Evolutionary conservation across 2,888 invertebrate genomes (phyloP), one percentile per base, ranked within the genome.

Genomic region (Parapristionchus giblindavisi): DNA sequence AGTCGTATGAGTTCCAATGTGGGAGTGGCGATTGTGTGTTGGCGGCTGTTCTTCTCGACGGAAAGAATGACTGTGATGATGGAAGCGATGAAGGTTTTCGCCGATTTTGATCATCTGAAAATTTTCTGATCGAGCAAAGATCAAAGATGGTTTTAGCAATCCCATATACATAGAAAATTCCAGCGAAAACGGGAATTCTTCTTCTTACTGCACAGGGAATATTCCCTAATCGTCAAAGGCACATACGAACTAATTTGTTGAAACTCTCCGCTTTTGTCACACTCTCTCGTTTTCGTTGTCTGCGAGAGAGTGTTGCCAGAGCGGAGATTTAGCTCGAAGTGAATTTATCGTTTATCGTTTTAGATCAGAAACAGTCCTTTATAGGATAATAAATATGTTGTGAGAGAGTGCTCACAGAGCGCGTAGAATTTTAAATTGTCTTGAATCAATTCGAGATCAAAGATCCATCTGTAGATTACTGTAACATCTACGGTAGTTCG

Each of bases 1-100:
- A 79, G 5, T 60, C 76, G 17, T 81, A 78, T 24, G 77, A 81
- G 63, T 84, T 82, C 77, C 79, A 79, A 24, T 84, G 84, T 72
- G 43, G 66, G 8, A 77, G 77, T 68, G 82, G 82, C n/a, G 78
- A 80, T 51, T 84, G 84, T 71, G 71, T 84, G 0, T 74, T 74
- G 5, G 77, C 77, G 4, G 40, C 52, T n/a, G 63, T 32, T 40
- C 81, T 84, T 21, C 43, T 84, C n/a, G 81, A 84, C 32, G 83
- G 81, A 34, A 74, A 76, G 17, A 76, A 80, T 17, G 80, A 84
- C 68, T 84, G 84, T 65, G 52, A 51, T 6, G 81, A 81, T 76
- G 74, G 75, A 21, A 75, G 71, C 32, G 84, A 84, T 77, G 83
- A 81, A 48, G 78, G 83, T 78, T n/a, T 48, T n/a, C 51, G n/a